Base-by-base conservation (phyloP, 2,113 vertebrate species). In the Oxygymnocypris stewartii region DNA sequence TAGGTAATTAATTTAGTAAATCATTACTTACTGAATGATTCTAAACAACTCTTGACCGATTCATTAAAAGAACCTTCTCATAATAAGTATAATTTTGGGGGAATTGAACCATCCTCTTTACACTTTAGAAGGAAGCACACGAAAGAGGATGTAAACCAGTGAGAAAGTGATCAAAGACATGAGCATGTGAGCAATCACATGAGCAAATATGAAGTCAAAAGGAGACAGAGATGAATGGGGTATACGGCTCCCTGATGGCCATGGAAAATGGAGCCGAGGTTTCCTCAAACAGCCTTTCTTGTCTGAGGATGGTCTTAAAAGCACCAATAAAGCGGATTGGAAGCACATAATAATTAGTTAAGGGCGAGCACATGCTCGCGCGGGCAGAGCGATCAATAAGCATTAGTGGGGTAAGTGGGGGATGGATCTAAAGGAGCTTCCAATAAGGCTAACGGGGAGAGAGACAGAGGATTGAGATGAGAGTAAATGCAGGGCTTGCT, bases 301-400 rank as follows among this genome's bases (percentile, higher is more conserved):
- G 87, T 87, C 86, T 18, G 67, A 75, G 81, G 87, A 92, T 89
- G 88, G 82, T 87, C 92, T 93, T 94, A 92, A 94, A 93, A 94
- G 93, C 92, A 89, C 75, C 89, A 90, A 90, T 93, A 93, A 94
- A 94, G 90, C 84, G 91, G 91, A 90, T 89, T 89, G 88, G 92
- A 92, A 94, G 93, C 93, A 92, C 93, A 91, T 95, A 91, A 94
- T 93, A 94, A 95, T 94, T 93, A 93, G 92, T 92, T 92, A 90
- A 92, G 88, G 90, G 92, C 85, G 87, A 76, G 63, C 91, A 79
- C 80, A 79, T 2, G 35, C 85, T 61, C 59, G 49, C 18, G 40
- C 92, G 89, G 91, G 89, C 89, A 75, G 31, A 76, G 44, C 74
- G 89, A 95, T 95, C 94, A 90, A 95, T 95, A 94, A 86, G 87